These are phyloP conservation scores for Calyptommatus sinebrachiatus DNA, from an alignment of 2,113 vertebrate genomes.

Conservation along the genomic window DNA sequence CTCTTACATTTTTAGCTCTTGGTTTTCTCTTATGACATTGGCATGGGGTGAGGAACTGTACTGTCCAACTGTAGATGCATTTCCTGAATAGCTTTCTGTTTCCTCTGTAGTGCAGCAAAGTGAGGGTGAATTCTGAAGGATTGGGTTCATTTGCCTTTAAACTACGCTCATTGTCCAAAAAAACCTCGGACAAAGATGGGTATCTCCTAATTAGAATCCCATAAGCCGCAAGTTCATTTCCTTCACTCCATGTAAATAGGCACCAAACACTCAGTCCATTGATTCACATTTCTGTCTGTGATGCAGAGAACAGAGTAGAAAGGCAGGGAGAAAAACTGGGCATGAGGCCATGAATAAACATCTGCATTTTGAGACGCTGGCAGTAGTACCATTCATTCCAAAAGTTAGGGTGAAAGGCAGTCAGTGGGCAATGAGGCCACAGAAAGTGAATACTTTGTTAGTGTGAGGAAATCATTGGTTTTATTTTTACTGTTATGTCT, in stretches of 20 bases:
- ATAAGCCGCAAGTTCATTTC: not conserved
- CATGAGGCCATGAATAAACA: not conserved
- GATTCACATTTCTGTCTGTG: not conserved
- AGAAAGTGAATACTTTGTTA: too few species aligned
- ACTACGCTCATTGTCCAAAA: not conserved
- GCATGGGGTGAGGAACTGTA: not conserved
- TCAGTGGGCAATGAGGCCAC: not conserved
- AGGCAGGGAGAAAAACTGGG: not conserved
- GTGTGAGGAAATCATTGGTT: too few species aligned
- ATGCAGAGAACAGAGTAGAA: not conserved
- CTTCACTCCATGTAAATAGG: not conserved
- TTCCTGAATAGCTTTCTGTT: not conserved
- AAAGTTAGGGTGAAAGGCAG: not conserved
- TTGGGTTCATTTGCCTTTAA: not conserved
- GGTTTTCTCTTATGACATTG: not conserved
- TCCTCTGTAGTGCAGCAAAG: not conserved
- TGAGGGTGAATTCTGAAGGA: not conserved
- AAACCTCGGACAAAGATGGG: not conserved
- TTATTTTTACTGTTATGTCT: too few species aligned
- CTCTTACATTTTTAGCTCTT: too few species aligned
- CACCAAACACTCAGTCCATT: not conserved
- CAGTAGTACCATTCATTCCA: not conserved
- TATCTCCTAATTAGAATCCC: not conserved
- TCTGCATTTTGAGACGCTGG: not conserved
- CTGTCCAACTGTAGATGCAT: too few species aligned